Evolutionary conservation across 37 sponge, comb jelly and placozoan species (phyloP), one percentile per base, ranked within the genome.

Genomic region (Haliclona indistincta): DNA sequence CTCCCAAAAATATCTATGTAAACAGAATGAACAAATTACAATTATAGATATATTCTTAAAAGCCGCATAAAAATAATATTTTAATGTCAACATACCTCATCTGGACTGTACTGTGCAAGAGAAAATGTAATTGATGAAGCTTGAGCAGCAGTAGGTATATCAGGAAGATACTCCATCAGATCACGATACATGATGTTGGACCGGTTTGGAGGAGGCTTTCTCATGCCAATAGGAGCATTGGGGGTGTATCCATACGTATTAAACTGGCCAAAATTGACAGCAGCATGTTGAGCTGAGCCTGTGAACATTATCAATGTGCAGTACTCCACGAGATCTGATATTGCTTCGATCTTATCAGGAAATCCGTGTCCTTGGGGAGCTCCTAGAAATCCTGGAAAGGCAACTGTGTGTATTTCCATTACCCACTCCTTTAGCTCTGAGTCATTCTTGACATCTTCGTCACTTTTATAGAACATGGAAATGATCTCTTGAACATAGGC

Each of bases 231-330:
- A 36, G 93, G 80, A 45, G 87, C 62, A 83, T 91, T 91, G 29
- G 93, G 93, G 4, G 62, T 43, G 43, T 71, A 91, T 25, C 83
- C 84, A 64, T 68, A 66, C 34, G 54, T 68, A 40, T 77, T 51
- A 45, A 63, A 86, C 66, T 91, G 93, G 13, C 93, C 93, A 58
- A 77, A 77, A 69, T 87, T 91, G 70, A 91, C 75, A 42, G 92
- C 87, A 29, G 84, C 42, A 56, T 91, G 92, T 37, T 75, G 77
- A 35, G 77, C 83, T 22, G 80, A 54, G 1, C 74, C 77, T 51
- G 81, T 80, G 64, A 84, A 91, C 23, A 91, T 86, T 55, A 91
- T 72, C 4, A 67, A 43, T 2, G 92, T 91, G 74, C 72, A 72
- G 54, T 64, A 39, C 25, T 74, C 66, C 4, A 88, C 52, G 41